Percentiles rank a stretch among this genome's conserved stretches.
Evolutionary conservation across 2,888 invertebrate species (phyloP).

Genomic region (Heteropelma amictum): DNA sequence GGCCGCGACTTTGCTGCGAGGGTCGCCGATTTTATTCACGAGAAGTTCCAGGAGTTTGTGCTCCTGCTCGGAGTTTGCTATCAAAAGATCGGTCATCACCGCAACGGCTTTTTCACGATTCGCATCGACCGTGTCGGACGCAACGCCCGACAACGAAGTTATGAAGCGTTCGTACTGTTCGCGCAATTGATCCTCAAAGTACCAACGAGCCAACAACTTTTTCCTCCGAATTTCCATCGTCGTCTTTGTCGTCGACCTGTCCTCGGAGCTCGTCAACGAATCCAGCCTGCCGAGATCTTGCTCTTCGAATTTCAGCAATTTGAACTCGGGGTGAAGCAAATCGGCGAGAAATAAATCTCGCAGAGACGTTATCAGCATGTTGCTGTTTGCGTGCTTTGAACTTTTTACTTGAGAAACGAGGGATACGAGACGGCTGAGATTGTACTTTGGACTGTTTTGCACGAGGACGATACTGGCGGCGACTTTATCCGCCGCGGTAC

Average conservation of each 20-base stretch:
- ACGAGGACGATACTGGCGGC: constrained; percentile 90
- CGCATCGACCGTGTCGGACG: constrained; percentile 88
- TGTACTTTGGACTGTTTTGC: constrained; percentile 91
- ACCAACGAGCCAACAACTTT: constrained; percentile 87
- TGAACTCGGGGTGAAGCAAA: constrained; percentile 83
- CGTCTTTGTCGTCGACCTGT: constrained; percentile 50
- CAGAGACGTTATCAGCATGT: constrained; percentile 85
- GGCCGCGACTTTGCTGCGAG: constrained; percentile 91
- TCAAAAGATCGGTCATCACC: constrained; percentile 86
- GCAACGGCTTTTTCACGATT: constrained; percentile 90
- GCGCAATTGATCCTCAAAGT: constrained; percentile 93
- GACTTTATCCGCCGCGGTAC: constrained; percentile 91
- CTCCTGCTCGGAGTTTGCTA: constrained; percentile 91
- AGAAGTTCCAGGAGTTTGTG: constrained; percentile 88
- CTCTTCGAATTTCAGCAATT: constrained; percentile 83
- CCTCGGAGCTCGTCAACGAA: constrained; percentile 76
- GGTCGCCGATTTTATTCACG: constrained; percentile 98
- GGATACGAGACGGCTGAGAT: constrained; percentile 84
- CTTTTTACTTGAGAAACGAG: constrained; percentile 88
- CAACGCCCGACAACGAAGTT: constrained; percentile 84
- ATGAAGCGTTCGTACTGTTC: constrained; percentile 88
- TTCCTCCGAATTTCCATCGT: constrained; percentile 79
- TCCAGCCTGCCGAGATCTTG: constrained; percentile 82
- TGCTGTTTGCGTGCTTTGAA: constrained; percentile 89
- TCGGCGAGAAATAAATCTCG: constrained; percentile 88